phyloP scores from a whole-genome alignment of 1,140 invertebrate species.

The Portunus trituberculatus region DNA sequence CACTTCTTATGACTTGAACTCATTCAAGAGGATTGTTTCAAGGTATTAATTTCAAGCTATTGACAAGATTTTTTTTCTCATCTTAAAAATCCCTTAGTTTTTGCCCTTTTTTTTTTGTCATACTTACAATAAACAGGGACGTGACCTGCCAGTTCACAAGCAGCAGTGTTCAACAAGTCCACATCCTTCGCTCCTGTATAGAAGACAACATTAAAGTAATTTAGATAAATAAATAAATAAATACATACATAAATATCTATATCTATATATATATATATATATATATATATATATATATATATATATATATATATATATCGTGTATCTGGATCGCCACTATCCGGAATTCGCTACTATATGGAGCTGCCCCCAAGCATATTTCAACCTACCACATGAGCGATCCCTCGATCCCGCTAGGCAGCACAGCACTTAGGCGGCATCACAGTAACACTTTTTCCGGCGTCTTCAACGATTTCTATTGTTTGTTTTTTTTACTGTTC shows the following conservation, averaged over 20 bases:
- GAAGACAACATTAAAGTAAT: constrained; percentile 47
- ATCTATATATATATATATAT: constrained; percentile 24
- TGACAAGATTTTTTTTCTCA: background rate
- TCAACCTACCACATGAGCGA: no score
- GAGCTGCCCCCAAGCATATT: no score
- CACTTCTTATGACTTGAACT: no score
- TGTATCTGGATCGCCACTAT: no score
- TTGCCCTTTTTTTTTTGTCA: background rate
- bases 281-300: constrained; percentile 38
- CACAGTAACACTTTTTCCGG: no score
- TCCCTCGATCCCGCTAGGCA: no score
- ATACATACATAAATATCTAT: background rate
- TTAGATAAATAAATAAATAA: background rate
- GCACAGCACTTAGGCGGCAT: no score
- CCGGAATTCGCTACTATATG: no score
- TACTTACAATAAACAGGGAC: constrained; percentile 84
- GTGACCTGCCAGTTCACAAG: constrained; percentile 87
- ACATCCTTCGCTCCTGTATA: constrained; percentile 83
- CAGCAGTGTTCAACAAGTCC: constrained; percentile 83
- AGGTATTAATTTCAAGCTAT: no score
- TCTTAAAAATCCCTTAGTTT: background rate
- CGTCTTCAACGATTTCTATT: no score
- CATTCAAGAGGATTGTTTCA: no score
- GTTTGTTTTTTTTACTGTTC: no score
- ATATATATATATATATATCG: background rate